Conservation (phyloP, 2,113 vertebrate genomes). For the Rhea americana region DNA sequence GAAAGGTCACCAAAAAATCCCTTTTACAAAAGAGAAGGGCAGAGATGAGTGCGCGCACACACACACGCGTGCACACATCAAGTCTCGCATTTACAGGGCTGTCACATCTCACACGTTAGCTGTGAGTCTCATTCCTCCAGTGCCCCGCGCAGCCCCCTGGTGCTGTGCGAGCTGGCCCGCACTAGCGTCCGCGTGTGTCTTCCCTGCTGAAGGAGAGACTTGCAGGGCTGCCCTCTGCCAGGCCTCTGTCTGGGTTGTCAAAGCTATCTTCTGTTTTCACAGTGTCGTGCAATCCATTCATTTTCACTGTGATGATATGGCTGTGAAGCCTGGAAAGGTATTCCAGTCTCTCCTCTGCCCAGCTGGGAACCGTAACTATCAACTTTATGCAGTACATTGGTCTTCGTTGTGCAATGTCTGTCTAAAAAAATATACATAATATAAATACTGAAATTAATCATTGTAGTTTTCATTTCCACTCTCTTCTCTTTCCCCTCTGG, state of each 20-base stretch:
- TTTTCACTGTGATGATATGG: neutral
- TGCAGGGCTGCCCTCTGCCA: rapidly evolving
- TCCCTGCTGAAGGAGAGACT: neutral
- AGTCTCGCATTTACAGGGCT: neutral
- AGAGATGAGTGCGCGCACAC: too few species aligned
- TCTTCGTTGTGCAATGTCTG: neutral
- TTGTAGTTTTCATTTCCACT: neutral
- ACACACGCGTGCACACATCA: rapidly evolving
- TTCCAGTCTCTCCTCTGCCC: neutral
- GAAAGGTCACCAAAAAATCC: neutral
- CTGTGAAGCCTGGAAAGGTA: neutral
- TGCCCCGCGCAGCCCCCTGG: neutral
- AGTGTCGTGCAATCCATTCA: neutral
- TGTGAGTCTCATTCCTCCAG: neutral
- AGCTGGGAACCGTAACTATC: neutral
- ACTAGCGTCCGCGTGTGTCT: neutral
- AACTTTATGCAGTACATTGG: neutral
- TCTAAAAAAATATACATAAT: neutral
- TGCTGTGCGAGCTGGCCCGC: rapidly evolving
- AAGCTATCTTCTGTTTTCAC: neutral
- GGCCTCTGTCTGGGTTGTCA: neutral
- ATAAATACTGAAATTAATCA: neutral
- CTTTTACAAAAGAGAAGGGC: neutral
- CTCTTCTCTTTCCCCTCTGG: neutral
- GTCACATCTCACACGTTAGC: neutral